Evolutionary conservation across 2,888 invertebrate species (phyloP).

Genomic region (Bembecia ichneumoniformis): DNA sequence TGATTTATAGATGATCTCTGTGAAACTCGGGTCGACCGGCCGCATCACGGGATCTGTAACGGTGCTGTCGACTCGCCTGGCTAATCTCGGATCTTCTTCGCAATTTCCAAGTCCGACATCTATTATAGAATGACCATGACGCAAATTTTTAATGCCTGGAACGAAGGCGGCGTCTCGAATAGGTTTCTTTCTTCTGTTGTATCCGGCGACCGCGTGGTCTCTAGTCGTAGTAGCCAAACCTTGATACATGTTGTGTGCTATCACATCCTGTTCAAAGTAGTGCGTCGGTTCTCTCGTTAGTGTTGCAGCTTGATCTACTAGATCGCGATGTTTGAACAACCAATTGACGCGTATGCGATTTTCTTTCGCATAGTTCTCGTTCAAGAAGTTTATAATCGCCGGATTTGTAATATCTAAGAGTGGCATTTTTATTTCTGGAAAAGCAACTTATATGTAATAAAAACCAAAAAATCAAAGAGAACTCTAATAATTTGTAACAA

Average conservation of each 20-base stretch:
- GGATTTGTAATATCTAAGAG: constrained; percentile 34
- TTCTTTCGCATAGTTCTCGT: constrained; percentile 38
- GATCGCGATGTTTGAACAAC: constrained; percentile 26
- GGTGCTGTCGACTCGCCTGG: constrained; percentile 23
- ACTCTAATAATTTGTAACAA: no score
- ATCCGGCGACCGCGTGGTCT: constrained; percentile 27
- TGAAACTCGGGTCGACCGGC: constrained; percentile 26
- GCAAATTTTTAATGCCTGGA: constrained; percentile 24
- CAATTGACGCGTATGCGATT: constrained; percentile 33
- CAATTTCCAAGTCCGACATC: constrained; percentile 32
- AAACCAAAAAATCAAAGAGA: no score
- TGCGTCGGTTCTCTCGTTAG: constrained; percentile 30
- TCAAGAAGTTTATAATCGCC: constrained; percentile 30
- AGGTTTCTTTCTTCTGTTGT: constrained; percentile 25
- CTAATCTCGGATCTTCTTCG: constrained; percentile 28
- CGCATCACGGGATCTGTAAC: constrained; percentile 34
- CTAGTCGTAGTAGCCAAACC: constrained; percentile 32
- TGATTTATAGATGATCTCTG: constrained; percentile 25
- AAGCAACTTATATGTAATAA: no score
- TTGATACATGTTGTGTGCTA: constrained; percentile 27
- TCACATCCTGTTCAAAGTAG: constrained; percentile 34
- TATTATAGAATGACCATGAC: constrained; percentile 28
- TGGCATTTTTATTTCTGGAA: constrained; percentile 28
- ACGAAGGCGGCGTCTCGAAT: constrained; percentile 28
- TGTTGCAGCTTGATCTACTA: constrained; percentile 32